phyloP scores from a whole-genome alignment of 2,888 invertebrate species.

The Ditula angustiorana region DNA sequence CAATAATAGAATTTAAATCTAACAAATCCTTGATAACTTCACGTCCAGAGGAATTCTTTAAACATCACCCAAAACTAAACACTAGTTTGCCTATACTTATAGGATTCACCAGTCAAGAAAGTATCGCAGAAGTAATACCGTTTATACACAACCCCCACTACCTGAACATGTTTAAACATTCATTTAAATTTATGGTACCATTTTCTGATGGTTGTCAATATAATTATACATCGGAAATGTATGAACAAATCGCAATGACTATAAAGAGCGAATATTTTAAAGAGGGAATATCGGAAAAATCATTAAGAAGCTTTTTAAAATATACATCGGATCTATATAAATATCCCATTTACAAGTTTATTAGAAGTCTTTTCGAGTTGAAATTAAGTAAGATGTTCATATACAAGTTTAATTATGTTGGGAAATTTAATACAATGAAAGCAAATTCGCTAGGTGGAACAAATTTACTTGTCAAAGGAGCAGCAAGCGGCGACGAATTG shows the following conservation, averaged over 20 bases:
- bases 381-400: constrained; percentile 60
- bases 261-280: constrained; percentile 71
- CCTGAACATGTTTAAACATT: constrained; percentile 60
- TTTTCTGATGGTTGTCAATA: constrained; percentile 67
- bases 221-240: constrained; percentile 58
- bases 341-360: constrained; percentile 75
- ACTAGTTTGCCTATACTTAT: constrained; percentile 69
- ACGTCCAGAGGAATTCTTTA: constrained; percentile 52
- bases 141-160: constrained; percentile 69
- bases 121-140: constrained; percentile 74
- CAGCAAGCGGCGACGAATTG: constrained; percentile 79
- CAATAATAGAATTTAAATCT: constrained; percentile 60
- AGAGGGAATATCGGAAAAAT: constrained; percentile 58
- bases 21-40: constrained; percentile 58
- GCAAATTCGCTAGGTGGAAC: constrained; percentile 59
- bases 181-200: constrained; percentile 75
- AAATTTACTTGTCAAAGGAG: constrained; percentile 65
- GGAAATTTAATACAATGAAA: constrained; percentile 70
- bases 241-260: constrained; percentile 57
- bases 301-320: constrained; percentile 62
- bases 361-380: constrained; percentile 56
- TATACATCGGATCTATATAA: constrained; percentile 76
- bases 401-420: constrained; percentile 80
- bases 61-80: constrained; percentile 41
- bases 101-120: constrained; percentile 82